Percentiles rank a stretch among this genome's conserved stretches.
Evolutionary conservation across 1,140 invertebrate species (phyloP).

Genomic region (Philopotamus ludificatus): DNA sequence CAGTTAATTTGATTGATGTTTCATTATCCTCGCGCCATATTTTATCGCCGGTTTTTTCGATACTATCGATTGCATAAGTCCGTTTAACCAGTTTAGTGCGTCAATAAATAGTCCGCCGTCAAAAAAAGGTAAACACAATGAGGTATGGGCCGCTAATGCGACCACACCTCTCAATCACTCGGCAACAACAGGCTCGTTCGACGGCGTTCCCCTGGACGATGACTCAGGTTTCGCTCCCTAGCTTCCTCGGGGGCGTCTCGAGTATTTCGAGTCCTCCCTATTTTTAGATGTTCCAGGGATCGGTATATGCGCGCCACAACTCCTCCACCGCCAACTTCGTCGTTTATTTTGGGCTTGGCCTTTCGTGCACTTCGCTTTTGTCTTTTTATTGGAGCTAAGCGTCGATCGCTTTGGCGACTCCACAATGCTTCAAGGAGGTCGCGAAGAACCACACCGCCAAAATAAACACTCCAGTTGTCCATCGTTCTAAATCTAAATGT

Average conservation of each 20-base stretch:
- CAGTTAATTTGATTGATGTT: too few relatives aligned
- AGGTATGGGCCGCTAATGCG: background rate
- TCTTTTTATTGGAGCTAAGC: conserved; percentile 5
- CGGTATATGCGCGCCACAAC: background rate
- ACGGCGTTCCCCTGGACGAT: conserved; percentile 6
- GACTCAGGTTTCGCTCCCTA: conserved; percentile 8
- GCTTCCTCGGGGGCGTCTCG: background rate
- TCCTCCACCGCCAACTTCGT: background rate
- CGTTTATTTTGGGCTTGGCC: conserved; percentile 27
- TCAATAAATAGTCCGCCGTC: too few relatives aligned
- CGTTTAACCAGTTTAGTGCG: too few relatives aligned
- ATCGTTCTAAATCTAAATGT: too few relatives aligned
- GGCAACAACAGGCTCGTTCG: background rate
- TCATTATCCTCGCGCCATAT: too few relatives aligned
- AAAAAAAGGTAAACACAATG: too few relatives aligned
- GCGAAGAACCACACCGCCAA: background rate
- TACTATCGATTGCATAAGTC: too few relatives aligned
- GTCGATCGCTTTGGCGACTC: background rate
- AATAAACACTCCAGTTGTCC: background rate
- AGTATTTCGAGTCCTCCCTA: conserved; percentile 8
- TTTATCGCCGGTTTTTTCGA: too few relatives aligned
- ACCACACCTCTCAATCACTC: conserved; percentile 7
- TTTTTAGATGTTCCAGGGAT: conserved; percentile 14
- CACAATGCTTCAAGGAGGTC: conserved; percentile 2
- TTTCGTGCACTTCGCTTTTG: conserved; percentile 19